Evolutionary conservation across 2,113 vertebrate genomes (phyloP).

Genomic region (Protobothrops flavoviridis): DNA sequence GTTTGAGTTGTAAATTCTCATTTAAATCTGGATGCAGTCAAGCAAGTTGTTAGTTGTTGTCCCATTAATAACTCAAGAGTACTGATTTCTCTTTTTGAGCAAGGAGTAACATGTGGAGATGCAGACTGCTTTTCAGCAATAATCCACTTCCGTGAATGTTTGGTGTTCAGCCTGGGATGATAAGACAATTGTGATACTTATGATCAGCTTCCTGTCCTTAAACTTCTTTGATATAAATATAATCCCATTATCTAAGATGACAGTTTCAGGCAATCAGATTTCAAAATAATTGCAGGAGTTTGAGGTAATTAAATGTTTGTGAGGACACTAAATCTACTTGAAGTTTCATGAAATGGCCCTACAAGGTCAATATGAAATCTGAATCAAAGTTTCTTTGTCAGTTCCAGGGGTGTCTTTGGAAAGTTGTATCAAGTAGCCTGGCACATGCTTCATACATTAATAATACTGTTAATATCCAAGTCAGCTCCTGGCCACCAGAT

Average conservation of each 20-base stretch:
- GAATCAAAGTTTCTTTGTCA: background rate
- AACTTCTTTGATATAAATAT: background rate
- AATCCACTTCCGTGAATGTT: background rate
- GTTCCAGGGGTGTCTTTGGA: background rate
- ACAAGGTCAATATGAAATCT: background rate
- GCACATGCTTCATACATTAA: background rate
- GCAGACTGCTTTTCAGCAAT: background rate
- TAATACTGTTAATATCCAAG: background rate
- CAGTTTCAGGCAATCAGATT: background rate
- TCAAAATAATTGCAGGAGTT: background rate
- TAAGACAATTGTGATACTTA: background rate
- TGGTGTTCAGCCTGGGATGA: background rate
- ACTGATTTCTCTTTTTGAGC: background rate
- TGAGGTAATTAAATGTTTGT: background rate
- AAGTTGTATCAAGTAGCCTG: background rate
- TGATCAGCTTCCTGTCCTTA: background rate
- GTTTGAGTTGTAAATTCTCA: background rate
- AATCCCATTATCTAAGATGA: background rate
- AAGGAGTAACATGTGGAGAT: background rate
- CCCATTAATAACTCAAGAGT: background rate
- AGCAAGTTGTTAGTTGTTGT: background rate
- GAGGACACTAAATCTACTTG: background rate
- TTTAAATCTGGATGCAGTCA: background rate
- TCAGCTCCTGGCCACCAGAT: background rate
- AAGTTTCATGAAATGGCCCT: background rate